A percentile compares a stretch with the other conserved stretches of the same genome.
Conservation (phyloP, 2,797 vertebrate genomes). For the Otus scops region DNA sequence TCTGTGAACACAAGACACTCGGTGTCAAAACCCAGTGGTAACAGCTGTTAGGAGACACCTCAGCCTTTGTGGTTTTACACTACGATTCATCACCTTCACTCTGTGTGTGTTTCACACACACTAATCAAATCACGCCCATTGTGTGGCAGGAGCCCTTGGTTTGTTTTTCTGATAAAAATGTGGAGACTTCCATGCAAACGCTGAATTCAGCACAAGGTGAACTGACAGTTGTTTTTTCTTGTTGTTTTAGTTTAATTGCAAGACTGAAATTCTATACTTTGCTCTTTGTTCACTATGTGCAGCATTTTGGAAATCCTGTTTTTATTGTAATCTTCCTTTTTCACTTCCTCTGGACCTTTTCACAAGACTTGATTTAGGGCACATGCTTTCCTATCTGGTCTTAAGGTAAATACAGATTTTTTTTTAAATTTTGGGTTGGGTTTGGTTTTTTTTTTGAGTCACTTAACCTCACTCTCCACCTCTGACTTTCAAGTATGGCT, state of each 20-base stretch:
- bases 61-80: neutral
- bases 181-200: neutral
- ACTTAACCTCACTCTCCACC: neutral
- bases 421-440: too few relatives aligned
- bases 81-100: neutral
- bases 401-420: neutral
- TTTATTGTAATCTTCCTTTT: constrained; percentile 13
- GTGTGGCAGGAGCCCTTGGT: neutral
- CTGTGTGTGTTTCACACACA: neutral
- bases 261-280: neutral
- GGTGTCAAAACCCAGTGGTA: neutral
- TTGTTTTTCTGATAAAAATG: neutral
- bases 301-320: neutral
- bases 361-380: neutral
- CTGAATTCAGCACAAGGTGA: neutral
- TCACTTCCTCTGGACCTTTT: neutral
- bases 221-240: neutral
- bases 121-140: neutral
- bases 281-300: neutral
- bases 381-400: neutral
- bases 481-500: neutral
- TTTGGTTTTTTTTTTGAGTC: neutral
- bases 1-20: neutral
- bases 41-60: neutral
- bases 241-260: neutral